phyloP scores from a whole-genome alignment of 2,113 vertebrate genomes.

The Albula goreensis region DNA sequence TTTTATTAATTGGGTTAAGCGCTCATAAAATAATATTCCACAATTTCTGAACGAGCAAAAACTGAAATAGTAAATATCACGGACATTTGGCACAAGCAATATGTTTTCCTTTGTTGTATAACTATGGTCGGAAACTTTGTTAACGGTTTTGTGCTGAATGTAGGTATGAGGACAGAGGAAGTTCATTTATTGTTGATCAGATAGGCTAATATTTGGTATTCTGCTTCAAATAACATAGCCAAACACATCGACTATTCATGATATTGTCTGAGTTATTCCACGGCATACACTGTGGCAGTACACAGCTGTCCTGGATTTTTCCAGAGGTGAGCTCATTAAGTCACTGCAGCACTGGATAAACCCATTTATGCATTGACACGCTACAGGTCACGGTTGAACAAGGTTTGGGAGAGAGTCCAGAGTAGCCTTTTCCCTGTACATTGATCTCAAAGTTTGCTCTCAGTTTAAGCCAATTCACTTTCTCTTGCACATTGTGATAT shows the following conservation, averaged over 20 bases:
- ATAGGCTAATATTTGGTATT: too few species aligned
- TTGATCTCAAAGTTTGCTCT: neutral
- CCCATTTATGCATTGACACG: neutral
- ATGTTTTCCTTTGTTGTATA: too few species aligned
- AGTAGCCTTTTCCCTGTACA: neutral
- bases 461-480: neutral
- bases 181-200: too few species aligned
- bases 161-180: too few species aligned
- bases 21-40: too few species aligned
- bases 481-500: neutral
- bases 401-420: neutral
- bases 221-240: neutral
- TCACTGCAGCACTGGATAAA: neutral
- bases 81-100: too few species aligned
- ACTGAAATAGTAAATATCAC: too few species aligned
- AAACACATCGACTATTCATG: neutral
- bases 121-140: neutral
- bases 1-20: too few species aligned
- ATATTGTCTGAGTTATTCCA: too few species aligned
- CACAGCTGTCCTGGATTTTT: neutral
- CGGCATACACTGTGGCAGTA: neutral
- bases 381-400: neutral
- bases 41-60: too few species aligned
- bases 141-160: neutral
- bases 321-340: neutral